A percentile compares a stretch with the other conserved stretches of the same genome.
Evolutionary conservation across 2,888 invertebrate genomes (phyloP).

Genomic region (Metopia argyrocephala): DNA sequence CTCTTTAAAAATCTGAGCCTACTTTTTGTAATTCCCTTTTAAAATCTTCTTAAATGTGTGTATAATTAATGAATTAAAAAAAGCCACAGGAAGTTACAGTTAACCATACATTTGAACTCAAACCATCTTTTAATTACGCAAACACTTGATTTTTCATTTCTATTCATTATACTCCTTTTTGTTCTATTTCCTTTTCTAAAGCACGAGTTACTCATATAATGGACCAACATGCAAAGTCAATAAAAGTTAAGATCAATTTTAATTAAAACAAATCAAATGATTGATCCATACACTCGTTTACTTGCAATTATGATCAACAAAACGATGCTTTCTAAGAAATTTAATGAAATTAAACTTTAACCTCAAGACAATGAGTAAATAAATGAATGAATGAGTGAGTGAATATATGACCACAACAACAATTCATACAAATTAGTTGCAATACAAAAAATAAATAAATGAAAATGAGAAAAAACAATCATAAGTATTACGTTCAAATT

Average conservation of each 20-base stretch:
- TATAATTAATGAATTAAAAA: too few species aligned
- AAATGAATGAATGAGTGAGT: too few species aligned
- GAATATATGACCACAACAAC: slow-evolving; percentile 37
- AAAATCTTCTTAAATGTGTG: too few species aligned
- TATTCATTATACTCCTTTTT: too few species aligned
- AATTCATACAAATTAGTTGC: slow-evolving; percentile 52
- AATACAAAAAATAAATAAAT: slow-evolving; percentile 31
- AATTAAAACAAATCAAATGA: slow-evolving; percentile 62
- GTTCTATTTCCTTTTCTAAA: too few species aligned
- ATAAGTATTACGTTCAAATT: not conserved
- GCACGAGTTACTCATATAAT: too few species aligned
- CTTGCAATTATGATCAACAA: not conserved
- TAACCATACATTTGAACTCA: too few species aligned
- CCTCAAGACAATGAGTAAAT: slow-evolving; percentile 47
- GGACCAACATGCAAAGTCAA: not conserved
- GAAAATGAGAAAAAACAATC: slow-evolving; percentile 39
- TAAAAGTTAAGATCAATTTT: slow-evolving; percentile 42
- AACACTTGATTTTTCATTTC: too few species aligned
- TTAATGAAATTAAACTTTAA: slow-evolving; percentile 65
- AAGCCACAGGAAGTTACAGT: too few species aligned
- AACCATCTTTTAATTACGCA: too few species aligned
- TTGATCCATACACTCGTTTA: slow-evolving; percentile 27
- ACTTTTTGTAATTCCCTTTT: too few species aligned
- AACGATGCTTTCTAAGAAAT: slow-evolving; percentile 53
- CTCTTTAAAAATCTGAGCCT: too few species aligned